Conservation (phyloP, 2,113 vertebrate species). For the Bubo scandiacus region DNA sequence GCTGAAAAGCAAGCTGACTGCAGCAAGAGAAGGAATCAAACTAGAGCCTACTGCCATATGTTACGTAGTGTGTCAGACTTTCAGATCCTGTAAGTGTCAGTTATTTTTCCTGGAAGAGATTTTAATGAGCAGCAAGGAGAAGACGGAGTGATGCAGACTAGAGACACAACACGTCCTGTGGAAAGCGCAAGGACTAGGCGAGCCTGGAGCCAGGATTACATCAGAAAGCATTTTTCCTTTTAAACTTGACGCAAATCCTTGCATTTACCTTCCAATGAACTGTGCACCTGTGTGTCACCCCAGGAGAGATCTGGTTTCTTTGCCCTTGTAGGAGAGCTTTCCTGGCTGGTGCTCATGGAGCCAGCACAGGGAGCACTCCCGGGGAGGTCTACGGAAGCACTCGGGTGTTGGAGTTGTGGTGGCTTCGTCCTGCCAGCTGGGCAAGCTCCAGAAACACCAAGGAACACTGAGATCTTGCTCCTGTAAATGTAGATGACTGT, state of each 20-base stretch:
- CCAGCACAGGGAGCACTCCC: fast-evolving
- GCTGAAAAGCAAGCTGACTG: background rate
- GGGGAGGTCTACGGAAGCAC: background rate
- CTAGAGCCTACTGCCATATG: background rate
- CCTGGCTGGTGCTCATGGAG: background rate
- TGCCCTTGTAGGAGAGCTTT: background rate
- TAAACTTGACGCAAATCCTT: background rate
- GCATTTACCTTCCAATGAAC: background rate
- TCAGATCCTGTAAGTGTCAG: background rate
- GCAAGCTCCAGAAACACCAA: background rate
- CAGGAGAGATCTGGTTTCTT: background rate
- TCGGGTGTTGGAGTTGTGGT: fast-evolving
- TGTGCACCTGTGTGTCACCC: background rate
- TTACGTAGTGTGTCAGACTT: background rate
- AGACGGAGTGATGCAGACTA: background rate
- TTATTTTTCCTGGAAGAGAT: background rate
- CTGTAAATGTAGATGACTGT: background rate
- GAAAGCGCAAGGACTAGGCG: background rate
- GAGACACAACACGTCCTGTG: fast-evolving
- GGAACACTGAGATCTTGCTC: background rate
- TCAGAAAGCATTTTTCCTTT: background rate
- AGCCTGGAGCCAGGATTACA: background rate
- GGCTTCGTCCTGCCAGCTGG: background rate
- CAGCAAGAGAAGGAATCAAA: background rate
- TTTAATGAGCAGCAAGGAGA: background rate